Conservation (phyloP, 2,797 vertebrate genomes). For the Cheracebus regulus region DNA sequence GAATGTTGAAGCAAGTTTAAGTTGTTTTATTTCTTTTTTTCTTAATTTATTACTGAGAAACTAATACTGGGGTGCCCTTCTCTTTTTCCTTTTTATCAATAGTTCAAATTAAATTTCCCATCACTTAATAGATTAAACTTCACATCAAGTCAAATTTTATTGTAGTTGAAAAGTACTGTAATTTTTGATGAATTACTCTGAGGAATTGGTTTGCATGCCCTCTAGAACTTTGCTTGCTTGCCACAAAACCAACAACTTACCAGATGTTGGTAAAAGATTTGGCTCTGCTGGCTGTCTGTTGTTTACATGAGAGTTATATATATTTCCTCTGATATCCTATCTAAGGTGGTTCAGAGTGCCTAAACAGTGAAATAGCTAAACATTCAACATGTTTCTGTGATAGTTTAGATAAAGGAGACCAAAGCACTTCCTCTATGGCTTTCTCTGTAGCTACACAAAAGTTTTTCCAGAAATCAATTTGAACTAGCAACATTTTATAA, state of each 20-base stretch:
- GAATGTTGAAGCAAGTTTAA: not conserved
- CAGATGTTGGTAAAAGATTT: not conserved
- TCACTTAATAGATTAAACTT: slow-evolving; percentile 3
- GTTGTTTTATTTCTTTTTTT: not conserved
- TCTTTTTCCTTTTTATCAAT: not conserved
- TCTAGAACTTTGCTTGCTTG: not conserved
- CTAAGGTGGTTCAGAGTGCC: not conserved
- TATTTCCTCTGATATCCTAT: slow-evolving; percentile 1
- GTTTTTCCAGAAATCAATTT: not conserved
- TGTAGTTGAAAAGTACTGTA: not conserved
- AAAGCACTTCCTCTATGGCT: not conserved
- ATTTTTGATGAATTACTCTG: not conserved
- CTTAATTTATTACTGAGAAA: not conserved
- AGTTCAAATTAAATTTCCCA: not conserved
- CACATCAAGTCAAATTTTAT: not conserved
- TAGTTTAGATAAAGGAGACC: not conserved
- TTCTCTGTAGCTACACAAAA: not conserved
- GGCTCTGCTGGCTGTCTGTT: not conserved
- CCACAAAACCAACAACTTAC: not conserved
- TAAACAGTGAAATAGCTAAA: not conserved
- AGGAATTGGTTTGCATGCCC: not conserved
- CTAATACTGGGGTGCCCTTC: not conserved
- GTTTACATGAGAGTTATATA: not conserved
- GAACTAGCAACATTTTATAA: not conserved
- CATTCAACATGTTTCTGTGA: not conserved